Conservation (phyloP, 2,888 invertebrate genomes). For the Lypha dubia region DNA sequence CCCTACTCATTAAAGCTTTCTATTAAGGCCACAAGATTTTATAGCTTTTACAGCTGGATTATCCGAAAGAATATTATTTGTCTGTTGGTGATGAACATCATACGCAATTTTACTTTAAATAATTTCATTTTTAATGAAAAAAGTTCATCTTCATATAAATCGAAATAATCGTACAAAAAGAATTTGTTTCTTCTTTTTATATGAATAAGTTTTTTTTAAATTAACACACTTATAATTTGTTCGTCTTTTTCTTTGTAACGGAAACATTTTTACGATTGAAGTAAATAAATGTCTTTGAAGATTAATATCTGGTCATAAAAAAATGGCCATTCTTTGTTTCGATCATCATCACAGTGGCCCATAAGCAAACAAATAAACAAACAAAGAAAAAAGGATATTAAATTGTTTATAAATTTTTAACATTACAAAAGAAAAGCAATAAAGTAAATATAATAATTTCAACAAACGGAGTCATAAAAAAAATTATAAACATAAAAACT, state of each 20-base stretch:
- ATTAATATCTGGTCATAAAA: conserved; percentile 54
- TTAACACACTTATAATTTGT: background rate
- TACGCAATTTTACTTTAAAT: too few species aligned
- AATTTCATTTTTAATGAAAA: too few species aligned
- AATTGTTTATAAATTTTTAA: conserved; percentile 23
- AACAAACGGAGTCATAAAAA: conserved; percentile 47
- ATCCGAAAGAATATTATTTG: too few species aligned
- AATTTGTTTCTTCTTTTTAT: background rate
- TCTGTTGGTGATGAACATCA: too few species aligned
- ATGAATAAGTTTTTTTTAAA: background rate
- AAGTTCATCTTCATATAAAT: conserved; percentile 4
- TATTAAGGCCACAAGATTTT: too few species aligned
- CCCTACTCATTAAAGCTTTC: too few species aligned
- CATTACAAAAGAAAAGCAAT: conserved; percentile 38
- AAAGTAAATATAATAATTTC: conserved; percentile 35
- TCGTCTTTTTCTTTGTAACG: background rate
- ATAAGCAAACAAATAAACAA: background rate
- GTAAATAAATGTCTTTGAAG: conserved; percentile 27
- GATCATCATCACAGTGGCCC: background rate
- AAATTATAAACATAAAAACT: conserved; percentile 49
- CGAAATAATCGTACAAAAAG: background rate
- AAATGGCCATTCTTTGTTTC: conserved; percentile 19
- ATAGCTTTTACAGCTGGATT: too few species aligned
- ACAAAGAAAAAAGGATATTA: conserved; percentile 13
- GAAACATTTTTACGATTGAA: conserved; percentile 50